Conservation (phyloP, 2,797 vertebrate species). For the Sebastes taczanowskii region DNA sequence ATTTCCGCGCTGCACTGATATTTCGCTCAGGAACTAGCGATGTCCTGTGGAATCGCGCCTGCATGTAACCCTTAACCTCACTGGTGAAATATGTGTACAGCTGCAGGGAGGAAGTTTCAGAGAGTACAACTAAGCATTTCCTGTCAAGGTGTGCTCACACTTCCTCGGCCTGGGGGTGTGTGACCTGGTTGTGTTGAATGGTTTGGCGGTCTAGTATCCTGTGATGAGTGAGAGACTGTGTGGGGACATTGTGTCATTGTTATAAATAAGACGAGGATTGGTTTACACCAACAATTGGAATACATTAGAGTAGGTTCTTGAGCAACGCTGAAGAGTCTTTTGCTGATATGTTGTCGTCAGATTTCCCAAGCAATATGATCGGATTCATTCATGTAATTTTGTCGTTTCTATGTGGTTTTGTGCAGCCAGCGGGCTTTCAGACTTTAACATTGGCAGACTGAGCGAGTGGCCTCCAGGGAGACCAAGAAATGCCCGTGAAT, state of each 20-base stretch:
- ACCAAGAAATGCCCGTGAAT: slow-evolving; percentile 39
- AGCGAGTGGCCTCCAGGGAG: slow-evolving; percentile 36
- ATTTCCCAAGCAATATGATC: background rate
- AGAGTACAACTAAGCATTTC: slow-evolving; percentile 70
- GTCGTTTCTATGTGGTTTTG: background rate
- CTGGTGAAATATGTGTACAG: slow-evolving; percentile 60
- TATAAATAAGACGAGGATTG: background rate
- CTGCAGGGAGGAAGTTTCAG: slow-evolving; percentile 68
- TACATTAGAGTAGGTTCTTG: background rate
- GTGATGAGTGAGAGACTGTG: slow-evolving; percentile 41
- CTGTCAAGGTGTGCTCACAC: slow-evolving; percentile 73
- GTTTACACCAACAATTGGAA: background rate
- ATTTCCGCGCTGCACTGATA: slow-evolving; percentile 63
- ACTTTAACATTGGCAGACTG: slow-evolving; percentile 41
- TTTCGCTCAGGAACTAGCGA: slow-evolving; percentile 65
- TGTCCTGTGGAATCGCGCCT: slow-evolving; percentile 72
- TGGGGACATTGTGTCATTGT: slow-evolving; percentile 26
- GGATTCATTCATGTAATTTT: background rate
- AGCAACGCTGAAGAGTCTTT: background rate
- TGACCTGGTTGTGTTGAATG: slow-evolving; percentile 18
- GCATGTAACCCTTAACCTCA: slow-evolving; percentile 60
- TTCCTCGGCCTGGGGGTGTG: slow-evolving; percentile 54
- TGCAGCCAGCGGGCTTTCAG: slow-evolving; percentile 12
- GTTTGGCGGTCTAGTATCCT: slow-evolving; percentile 44
- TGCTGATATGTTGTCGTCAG: background rate